Evolutionary conservation across 2,797 vertebrate genomes (phyloP).

Genomic region (Sylvilagus floridanus): DNA sequence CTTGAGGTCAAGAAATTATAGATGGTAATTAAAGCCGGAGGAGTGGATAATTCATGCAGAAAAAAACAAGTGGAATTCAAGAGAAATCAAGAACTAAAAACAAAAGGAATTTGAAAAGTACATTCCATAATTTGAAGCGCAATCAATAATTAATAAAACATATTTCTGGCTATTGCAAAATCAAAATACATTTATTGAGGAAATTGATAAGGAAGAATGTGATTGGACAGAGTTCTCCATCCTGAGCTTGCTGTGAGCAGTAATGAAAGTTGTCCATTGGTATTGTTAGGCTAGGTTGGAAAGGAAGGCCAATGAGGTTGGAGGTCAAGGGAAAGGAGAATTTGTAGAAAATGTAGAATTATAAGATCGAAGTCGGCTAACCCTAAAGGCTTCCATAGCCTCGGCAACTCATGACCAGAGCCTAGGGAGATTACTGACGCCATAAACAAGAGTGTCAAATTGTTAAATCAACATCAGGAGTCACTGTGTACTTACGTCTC

Average conservation of each 20-base stretch:
- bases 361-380: no score
- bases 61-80: no score
- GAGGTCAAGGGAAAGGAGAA: not conserved
- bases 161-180: not conserved
- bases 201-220: not conserved
- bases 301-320: not conserved
- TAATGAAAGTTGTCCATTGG: not conserved
- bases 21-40: not conserved
- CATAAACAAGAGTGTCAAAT: no score
- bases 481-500: no score
- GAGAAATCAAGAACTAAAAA: no score
- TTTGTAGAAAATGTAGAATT: not conserved
- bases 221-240: not conserved
- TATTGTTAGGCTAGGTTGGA: not conserved
- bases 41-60: not conserved
- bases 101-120: no score
- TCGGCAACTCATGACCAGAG: no score
- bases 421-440: no score
- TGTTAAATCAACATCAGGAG: no score
- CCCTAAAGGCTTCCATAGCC: no score
- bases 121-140: no score
- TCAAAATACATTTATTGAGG: not conserved
- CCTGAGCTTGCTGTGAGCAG: not conserved
- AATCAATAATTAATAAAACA: no score
- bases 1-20: not conserved